Percentiles rank a stretch among this genome's conserved stretches.
phyloP scores from a whole-genome alignment of 2,888 invertebrate species.

The Dicranocentrus wangi region DNA sequence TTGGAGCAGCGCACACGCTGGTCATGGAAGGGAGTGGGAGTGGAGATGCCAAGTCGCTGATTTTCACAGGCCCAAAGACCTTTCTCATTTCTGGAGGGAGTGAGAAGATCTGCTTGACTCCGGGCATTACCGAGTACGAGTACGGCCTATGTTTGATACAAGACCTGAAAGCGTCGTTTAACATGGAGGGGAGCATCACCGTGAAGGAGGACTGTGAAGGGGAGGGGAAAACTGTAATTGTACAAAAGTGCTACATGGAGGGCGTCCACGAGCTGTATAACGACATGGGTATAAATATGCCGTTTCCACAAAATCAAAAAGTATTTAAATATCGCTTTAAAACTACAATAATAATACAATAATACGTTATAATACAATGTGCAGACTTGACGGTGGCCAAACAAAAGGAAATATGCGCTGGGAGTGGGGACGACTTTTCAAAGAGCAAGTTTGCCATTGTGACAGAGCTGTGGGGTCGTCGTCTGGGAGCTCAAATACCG shows the following conservation, averaged over 20 bases:
- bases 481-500: neutral
- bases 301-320: no score
- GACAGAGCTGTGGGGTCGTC: slow-evolving; percentile 39
- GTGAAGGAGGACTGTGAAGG: slow-evolving; percentile 37
- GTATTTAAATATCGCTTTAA: no score
- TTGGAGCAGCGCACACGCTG: neutral
- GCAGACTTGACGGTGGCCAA: slow-evolving; percentile 39
- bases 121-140: slow-evolving; percentile 3
- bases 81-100: slow-evolving; percentile 12
- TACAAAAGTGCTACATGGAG: slow-evolving; percentile 28
- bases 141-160: slow-evolving; percentile 36
- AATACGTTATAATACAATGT: no score
- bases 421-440: slow-evolving; percentile 31
- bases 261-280: slow-evolving; percentile 39
- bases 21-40: slow-evolving; percentile 27
- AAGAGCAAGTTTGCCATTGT: slow-evolving; percentile 39
- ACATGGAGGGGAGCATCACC: slow-evolving; percentile 24
- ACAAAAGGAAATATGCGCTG: slow-evolving; percentile 25
- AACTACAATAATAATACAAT: no score
- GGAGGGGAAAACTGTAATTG: neutral
- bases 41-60: slow-evolving; percentile 31
- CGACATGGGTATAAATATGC: slow-evolving; percentile 28
- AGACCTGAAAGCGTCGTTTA: slow-evolving; percentile 23
- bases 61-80: slow-evolving; percentile 23
- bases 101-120: slow-evolving; percentile 25